These are phyloP conservation scores for Clarias batrachus DNA, from an alignment of 2,113 vertebrate species.

Conservation along the genomic window DNA sequence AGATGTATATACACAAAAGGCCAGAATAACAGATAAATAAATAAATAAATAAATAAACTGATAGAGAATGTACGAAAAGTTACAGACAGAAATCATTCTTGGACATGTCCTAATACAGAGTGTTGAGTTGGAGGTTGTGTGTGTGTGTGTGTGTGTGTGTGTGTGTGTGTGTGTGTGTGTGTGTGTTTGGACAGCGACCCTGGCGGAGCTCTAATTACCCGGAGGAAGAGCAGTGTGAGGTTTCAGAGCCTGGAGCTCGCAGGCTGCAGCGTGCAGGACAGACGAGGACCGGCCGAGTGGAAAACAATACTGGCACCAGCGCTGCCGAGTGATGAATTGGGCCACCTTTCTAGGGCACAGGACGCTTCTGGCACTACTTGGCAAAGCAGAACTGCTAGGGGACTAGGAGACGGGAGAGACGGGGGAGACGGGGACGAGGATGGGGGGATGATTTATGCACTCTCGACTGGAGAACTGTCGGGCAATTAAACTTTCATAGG, in stretches of 20 bases:
- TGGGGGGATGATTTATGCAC: slow-evolving; percentile 67
- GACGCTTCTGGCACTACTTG: slow-evolving; percentile 66
- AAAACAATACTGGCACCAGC: slow-evolving; percentile 22
- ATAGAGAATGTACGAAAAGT: background rate
- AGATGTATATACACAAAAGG: too few species aligned
- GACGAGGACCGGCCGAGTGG: background rate
- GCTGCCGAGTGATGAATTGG: slow-evolving; percentile 60
- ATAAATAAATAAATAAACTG: background rate
- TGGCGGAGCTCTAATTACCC: background rate
- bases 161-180: background rate
- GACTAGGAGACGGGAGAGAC: slow-evolving; percentile 8
- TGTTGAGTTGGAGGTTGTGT: background rate
- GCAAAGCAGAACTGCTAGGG: slow-evolving; percentile 55
- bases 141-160: background rate
- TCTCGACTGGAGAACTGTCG: slow-evolving; percentile 63
- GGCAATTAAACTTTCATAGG: slow-evolving; percentile 74
- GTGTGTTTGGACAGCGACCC: background rate
- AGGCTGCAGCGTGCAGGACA: background rate
- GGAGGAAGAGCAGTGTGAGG: background rate
- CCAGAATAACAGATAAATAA: background rate
- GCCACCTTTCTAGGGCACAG: slow-evolving; percentile 70
- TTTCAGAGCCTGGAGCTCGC: background rate
- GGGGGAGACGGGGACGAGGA: background rate
- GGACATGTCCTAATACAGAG: background rate
- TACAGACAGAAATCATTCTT: background rate